phyloP scores from a whole-genome alignment of 2,888 invertebrate species.

The Temnothorax rugatulus region DNA sequence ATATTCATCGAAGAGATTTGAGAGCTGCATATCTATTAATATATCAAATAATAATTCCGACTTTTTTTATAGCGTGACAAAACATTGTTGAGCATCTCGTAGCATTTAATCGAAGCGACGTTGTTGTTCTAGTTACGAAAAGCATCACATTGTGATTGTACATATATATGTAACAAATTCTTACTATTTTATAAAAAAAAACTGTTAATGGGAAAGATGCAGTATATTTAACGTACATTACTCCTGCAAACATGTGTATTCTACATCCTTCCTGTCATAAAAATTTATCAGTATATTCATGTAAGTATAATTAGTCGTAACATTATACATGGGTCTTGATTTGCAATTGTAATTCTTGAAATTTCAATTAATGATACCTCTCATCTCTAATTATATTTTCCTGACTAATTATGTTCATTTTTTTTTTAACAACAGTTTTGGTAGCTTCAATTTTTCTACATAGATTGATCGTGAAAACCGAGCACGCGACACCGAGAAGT shows the following conservation, averaged over 20 bases:
- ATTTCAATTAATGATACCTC: not conserved
- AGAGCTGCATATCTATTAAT: not conserved
- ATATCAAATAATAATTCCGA: not conserved
- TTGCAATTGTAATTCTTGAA: not conserved
- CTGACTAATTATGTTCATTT: not conserved
- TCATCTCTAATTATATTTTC: not conserved
- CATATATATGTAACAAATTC: constrained; percentile 40
- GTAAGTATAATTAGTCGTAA: constrained; percentile 6
- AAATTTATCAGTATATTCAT: not conserved
- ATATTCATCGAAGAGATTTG: not conserved
- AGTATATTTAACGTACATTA: not conserved
- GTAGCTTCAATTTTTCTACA: not conserved
- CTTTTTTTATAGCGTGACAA: not conserved
- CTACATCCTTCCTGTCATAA: not conserved
- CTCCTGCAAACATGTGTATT: not conserved
- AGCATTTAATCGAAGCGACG: constrained; percentile 27
- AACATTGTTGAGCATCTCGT: constrained; percentile 8
- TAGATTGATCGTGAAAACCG: not conserved
- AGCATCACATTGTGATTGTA: constrained; percentile 57
- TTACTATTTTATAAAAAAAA: constrained; percentile 45
- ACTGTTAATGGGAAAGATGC: constrained; percentile 20
- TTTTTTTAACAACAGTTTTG: not conserved
- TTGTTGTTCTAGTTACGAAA: constrained; percentile 8
- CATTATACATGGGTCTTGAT: not conserved
- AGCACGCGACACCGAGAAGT: not conserved